A percentile compares a stretch with the other conserved stretches of the same genome.
These are phyloP conservation scores for Xestia rhomboidea DNA, from an alignment of 2,888 invertebrate species.

Conservation along the genomic window DNA sequence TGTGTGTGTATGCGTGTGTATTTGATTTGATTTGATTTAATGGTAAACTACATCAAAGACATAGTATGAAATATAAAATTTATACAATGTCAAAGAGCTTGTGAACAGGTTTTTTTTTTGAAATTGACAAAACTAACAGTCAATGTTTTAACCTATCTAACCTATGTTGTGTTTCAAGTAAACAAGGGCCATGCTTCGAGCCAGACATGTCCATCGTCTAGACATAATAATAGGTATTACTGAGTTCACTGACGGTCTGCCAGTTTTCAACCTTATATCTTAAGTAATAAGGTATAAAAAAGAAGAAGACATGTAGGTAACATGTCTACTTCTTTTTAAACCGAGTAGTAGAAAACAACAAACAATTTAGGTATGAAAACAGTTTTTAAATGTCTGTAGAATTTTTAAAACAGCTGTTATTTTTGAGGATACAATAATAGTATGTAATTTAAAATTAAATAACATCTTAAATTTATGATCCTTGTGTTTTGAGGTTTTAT, in stretches of 20 bases:
- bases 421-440: not conserved
- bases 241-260: not conserved
- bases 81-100: too few relatives aligned
- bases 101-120: too few relatives aligned
- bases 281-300: not conserved
- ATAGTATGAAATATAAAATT: too few relatives aligned
- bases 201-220: not conserved
- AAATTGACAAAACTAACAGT: not conserved
- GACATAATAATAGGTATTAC: conserved; percentile 4
- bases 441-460: not conserved
- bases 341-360: not conserved
- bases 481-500: not conserved
- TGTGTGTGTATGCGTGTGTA: too few relatives aligned
- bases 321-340: not conserved
- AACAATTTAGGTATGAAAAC: not conserved
- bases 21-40: too few relatives aligned
- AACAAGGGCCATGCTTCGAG: not conserved
- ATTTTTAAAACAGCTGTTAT: not conserved
- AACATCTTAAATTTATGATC: not conserved
- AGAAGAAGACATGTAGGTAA: too few relatives aligned
- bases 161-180: not conserved
- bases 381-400: not conserved
- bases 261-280: too few relatives aligned
- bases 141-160: not conserved
- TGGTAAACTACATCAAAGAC: too few relatives aligned